Evolutionary conservation across 2,113 vertebrate genomes (phyloP).

Genomic region (Hemibagrus wyckioides): DNA sequence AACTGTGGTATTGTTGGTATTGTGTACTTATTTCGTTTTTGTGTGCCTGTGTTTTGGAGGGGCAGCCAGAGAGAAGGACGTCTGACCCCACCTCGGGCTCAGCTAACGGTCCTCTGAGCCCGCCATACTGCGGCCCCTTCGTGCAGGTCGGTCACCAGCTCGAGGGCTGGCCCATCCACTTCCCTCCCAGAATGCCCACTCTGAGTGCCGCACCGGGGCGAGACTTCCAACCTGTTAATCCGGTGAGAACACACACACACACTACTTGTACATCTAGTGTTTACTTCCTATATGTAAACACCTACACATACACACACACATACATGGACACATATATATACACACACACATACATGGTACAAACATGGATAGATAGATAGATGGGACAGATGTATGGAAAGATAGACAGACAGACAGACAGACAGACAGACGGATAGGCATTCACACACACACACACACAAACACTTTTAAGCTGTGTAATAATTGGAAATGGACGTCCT

Average conservation of each 20-base stretch:
- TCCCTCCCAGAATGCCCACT: slow-evolving; percentile 80
- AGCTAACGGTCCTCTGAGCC: slow-evolving; percentile 77
- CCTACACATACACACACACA: neutral
- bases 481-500: neutral
- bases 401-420: too few relatives aligned
- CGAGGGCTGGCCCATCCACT: slow-evolving; percentile 90
- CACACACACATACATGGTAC: too few relatives aligned
- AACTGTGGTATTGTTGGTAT: neutral
- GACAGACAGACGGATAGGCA: too few relatives aligned
- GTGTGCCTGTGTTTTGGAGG: slow-evolving; percentile 62
- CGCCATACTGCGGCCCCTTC: slow-evolving; percentile 87
- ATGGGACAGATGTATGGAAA: too few relatives aligned
- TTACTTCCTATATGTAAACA: too few relatives aligned
- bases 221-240: slow-evolving; percentile 81
- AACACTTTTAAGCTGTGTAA: neutral
- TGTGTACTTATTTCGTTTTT: slow-evolving; percentile 27
- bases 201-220: slow-evolving; percentile 70
- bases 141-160: slow-evolving; percentile 81
- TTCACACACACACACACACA: neutral
- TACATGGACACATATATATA: neutral
- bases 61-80: slow-evolving; percentile 82
- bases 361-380: too few relatives aligned
- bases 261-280: neutral
- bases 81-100: slow-evolving; percentile 76
- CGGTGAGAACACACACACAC: slow-evolving; percentile 62